phyloP scores from a whole-genome alignment of 2,113 vertebrate species.

The Leptosomus discolor region DNA sequence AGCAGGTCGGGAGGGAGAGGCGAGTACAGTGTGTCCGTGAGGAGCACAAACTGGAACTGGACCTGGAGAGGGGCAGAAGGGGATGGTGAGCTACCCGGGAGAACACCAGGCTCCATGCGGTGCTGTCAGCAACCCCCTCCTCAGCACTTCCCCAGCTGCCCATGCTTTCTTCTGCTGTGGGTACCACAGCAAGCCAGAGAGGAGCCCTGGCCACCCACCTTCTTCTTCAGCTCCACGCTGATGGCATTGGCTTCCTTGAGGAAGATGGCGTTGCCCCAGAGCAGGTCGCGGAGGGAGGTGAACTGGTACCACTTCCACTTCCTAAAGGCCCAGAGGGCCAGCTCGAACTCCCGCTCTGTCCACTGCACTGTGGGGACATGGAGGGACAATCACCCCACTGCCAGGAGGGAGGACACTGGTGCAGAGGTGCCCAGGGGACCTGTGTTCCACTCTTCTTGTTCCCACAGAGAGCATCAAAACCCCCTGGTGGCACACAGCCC shows the following conservation, averaged over 20 bases:
- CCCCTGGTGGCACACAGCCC: not conserved
- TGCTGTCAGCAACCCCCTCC: accelerated
- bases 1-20: conserved; percentile 91
- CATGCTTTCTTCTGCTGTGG: accelerated
- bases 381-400: not conserved
- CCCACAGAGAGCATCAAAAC: not conserved
- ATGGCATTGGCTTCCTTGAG: conserved; percentile 98
- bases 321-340: conserved; percentile 91
- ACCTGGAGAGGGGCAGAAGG: conserved; percentile 73
- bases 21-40: conserved; percentile 95
- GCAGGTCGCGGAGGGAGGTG: conserved; percentile 91
- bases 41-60: conserved; percentile 98
- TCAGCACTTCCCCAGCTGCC: not conserved
- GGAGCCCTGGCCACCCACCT: conserved; percentile 71
- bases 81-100: not conserved
- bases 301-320: conserved; percentile 99
- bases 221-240: conserved; percentile 96
- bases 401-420: accelerated
- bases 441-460: not conserved
- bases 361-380: conserved; percentile 82
- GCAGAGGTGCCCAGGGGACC: not conserved
- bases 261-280: conserved; percentile 97
- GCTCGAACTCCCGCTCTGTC: conserved; percentile 88
- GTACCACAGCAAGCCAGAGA: not conserved
- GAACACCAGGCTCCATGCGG: accelerated